Percentiles rank a stretch among this genome's conserved stretches.
These are phyloP conservation scores for Melanchra persicariae DNA, from an alignment of 2,888 invertebrate genomes.

Conservation along the genomic window DNA sequence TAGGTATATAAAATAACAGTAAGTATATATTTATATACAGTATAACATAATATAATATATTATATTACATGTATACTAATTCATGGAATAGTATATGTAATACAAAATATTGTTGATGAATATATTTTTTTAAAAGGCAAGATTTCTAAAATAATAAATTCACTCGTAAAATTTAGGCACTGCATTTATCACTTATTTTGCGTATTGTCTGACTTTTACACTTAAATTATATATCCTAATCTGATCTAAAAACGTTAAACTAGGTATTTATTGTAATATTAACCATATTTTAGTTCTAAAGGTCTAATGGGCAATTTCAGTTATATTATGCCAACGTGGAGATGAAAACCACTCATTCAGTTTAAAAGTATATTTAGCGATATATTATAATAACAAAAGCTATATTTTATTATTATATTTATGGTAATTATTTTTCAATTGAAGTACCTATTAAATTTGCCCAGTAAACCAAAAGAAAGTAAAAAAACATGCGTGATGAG, in stretches of 20 bases:
- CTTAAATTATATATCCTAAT: conserved; percentile 46
- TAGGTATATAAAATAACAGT: conserved; percentile 29
- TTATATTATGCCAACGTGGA: not conserved
- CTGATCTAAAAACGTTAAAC: conserved; percentile 14
- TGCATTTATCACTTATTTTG: conserved; percentile 52
- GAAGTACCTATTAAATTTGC: conserved; percentile 27
- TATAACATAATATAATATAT: conserved; percentile 39
- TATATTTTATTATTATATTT: too few relatives aligned
- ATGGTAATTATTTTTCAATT: too few relatives aligned
- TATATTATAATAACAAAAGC: too few relatives aligned
- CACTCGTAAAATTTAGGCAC: conserved; percentile 56
- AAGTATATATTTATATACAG: conserved; percentile 32
- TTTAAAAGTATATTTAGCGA: not conserved
- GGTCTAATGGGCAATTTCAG: conserved; percentile 28
- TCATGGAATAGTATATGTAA: conserved; percentile 55
- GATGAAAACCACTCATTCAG: not conserved
- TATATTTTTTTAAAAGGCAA: conserved; percentile 54
- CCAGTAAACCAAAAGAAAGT: conserved; percentile 24
- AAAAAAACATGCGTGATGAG: conserved; percentile 11
- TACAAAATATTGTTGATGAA: conserved; percentile 41
- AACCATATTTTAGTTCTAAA: conserved; percentile 20
- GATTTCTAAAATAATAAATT: conserved; percentile 51
- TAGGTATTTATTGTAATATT: conserved; percentile 25
- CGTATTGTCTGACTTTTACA: conserved; percentile 56
- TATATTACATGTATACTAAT: conserved; percentile 56